Percentiles rank a stretch among this genome's conserved stretches.
phyloP scores from a whole-genome alignment of 2,888 invertebrate species.

The Phaedon cochleariae region DNA sequence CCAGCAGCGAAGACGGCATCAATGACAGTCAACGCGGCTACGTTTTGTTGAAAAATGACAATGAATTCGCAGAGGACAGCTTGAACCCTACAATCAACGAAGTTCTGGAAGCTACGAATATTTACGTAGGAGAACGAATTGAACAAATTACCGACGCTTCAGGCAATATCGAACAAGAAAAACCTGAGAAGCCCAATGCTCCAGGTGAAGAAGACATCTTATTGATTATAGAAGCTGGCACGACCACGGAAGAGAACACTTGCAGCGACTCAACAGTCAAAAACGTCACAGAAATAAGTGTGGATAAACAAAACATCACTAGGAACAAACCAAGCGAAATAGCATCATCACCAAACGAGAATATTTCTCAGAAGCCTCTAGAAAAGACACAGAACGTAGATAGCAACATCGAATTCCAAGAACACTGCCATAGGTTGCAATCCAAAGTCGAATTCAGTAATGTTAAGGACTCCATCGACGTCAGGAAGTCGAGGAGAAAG shows the following conservation, averaged over 20 bases:
- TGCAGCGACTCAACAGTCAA: conserved; percentile 62
- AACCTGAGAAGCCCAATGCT: conserved; percentile 53
- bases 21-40: conserved; percentile 72
- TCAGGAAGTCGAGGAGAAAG: conserved; percentile 67
- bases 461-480: conserved; percentile 73
- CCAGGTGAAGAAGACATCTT: conserved; percentile 69
- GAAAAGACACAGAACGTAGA: conserved; percentile 35
- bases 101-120: conserved; percentile 40
- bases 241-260: conserved; percentile 70
- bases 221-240: conserved; percentile 65
- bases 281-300: conserved; percentile 54
- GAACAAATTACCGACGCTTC: not conserved
- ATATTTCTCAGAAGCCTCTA: not conserved
- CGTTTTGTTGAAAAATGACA: conserved; percentile 70
- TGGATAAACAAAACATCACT: conserved; percentile 32
- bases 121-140: conserved; percentile 23
- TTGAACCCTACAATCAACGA: conserved; percentile 54
- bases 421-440: conserved; percentile 73
- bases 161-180: not conserved
- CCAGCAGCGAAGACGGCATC: conserved; percentile 72
- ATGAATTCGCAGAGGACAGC: conserved; percentile 58
- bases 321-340: not conserved
- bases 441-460: conserved; percentile 76
- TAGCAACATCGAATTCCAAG: conserved; percentile 63
- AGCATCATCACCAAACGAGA: not conserved